These are phyloP conservation scores for Teleopsis dalmanni DNA, from an alignment of 1,140 invertebrate species.

Conservation along the genomic window DNA sequence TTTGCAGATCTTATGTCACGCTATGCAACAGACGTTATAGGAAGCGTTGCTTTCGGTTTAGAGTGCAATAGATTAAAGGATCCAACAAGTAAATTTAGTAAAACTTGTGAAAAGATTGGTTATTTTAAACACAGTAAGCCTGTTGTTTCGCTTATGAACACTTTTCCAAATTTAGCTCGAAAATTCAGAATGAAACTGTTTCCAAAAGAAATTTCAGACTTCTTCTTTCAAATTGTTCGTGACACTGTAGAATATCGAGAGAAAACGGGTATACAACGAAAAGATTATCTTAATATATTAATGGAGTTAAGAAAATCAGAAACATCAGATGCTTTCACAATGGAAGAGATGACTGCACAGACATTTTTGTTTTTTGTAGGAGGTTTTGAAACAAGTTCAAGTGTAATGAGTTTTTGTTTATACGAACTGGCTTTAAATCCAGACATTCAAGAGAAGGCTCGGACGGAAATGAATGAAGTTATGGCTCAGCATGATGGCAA, in stretches of 20 bases:
- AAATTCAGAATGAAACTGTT: conserved; percentile 30
- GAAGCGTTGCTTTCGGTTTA: conserved; percentile 52
- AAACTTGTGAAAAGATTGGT: conserved; percentile 30
- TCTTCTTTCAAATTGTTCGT: conserved; percentile 45
- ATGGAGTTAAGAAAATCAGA: conserved; percentile 21
- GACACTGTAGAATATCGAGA: conserved; percentile 47
- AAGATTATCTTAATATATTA: conserved; percentile 10
- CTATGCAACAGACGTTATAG: conserved; percentile 56
- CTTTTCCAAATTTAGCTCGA: conserved; percentile 21
- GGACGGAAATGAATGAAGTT: conserved; percentile 46
- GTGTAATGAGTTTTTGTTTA: conserved; percentile 44
- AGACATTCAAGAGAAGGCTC: conserved; percentile 45
- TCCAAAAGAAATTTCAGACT: conserved; percentile 42
- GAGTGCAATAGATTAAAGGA: conserved; percentile 50
- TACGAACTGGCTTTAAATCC: conserved; percentile 47
- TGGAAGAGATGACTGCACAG: conserved; percentile 46
- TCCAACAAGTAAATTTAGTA: conserved; percentile 47
- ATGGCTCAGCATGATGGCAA: conserved; percentile 45
- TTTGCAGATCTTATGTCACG: conserved; percentile 44
- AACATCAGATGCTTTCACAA: conserved; percentile 24
- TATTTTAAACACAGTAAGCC: conserved; percentile 17
- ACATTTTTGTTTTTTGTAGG: conserved; percentile 56
- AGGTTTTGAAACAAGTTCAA: conserved; percentile 50
- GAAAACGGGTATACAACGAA: conserved; percentile 43
- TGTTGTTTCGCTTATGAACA: conserved; percentile 17